phyloP scores from a whole-genome alignment of 2,888 invertebrate genomes.

The Zootermopsis nevadensis region DNA sequence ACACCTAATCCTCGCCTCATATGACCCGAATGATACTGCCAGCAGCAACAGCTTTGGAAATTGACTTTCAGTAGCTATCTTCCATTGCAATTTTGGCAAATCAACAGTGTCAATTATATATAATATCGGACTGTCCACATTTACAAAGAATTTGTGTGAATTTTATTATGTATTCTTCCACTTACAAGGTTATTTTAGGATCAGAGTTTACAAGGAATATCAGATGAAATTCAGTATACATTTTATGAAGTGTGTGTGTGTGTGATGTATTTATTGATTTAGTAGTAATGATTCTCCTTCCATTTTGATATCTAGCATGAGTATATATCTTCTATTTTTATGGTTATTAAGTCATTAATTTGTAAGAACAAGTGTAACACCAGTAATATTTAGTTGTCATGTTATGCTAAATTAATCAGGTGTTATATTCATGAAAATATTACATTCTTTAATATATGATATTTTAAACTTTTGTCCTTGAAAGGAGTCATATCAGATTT shows the following conservation, averaged over 20 bases:
- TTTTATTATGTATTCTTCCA: conserved; percentile 34
- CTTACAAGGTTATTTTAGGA: conserved; percentile 32
- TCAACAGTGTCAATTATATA: conserved; percentile 34
- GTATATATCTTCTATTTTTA: conserved; percentile 15
- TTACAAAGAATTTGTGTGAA: conserved; percentile 9
- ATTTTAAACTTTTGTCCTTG: neutral
- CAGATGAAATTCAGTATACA: neutral
- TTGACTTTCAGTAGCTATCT: neutral
- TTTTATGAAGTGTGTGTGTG: conserved; percentile 4
- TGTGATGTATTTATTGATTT: conserved; percentile 29
- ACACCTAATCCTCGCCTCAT: neutral
- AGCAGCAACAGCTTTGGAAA: conserved; percentile 30
- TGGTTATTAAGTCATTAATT: conserved; percentile 35
- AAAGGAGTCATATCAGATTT: no score
- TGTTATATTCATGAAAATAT: neutral
- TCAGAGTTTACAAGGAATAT: conserved; percentile 30
- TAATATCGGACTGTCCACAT: conserved; percentile 15
- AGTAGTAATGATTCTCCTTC: neutral
- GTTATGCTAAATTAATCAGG: neutral
- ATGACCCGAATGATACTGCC: conserved; percentile 31
- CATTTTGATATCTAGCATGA: neutral
- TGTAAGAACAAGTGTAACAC: conserved; percentile 50
- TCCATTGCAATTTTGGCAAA: conserved; percentile 22
- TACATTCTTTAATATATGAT: neutral
- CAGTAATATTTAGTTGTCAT: neutral